These are phyloP conservation scores for Tragelaphus oryx DNA, from an alignment of 2,797 vertebrate genomes.

Conservation along the genomic window DNA sequence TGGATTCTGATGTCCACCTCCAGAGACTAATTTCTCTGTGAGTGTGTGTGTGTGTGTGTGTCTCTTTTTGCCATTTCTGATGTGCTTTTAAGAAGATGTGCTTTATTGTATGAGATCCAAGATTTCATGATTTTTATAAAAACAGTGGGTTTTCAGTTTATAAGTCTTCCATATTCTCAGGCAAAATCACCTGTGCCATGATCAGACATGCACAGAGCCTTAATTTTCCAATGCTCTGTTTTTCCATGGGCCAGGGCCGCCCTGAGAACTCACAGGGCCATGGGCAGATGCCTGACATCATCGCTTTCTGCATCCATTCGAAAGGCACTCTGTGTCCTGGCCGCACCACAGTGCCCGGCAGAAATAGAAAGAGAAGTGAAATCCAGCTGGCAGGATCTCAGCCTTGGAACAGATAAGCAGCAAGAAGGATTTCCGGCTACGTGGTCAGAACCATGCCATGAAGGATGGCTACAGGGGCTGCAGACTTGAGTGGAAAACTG, in stretches of 20 bases:
- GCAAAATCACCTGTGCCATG: not conserved
- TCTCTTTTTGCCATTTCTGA: not conserved
- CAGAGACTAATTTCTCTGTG: not conserved
- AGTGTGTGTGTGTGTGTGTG: not conserved
- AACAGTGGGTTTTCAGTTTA: not conserved
- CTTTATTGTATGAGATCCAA: not conserved
- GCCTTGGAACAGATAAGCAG: constrained; percentile 14
- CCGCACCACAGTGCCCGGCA: constrained; percentile 55
- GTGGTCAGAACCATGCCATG: not conserved
- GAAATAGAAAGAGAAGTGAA: constrained; percentile 54
- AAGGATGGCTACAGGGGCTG: not conserved
- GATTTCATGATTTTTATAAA: not conserved
- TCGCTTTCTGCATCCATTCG: constrained; percentile 13
- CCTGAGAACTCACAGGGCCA: not conserved
- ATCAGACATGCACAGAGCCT: not conserved
- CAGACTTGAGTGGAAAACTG: not conserved
- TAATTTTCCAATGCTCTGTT: not conserved
- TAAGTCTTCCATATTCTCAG: not conserved
- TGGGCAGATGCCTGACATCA: constrained; percentile 29
- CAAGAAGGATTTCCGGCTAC: constrained; percentile 2
- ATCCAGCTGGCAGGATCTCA: constrained; percentile 63
- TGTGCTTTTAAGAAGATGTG: not conserved
- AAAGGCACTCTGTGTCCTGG: constrained; percentile 58
- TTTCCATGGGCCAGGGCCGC: not conserved
- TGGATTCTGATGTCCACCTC: not conserved